A percentile compares a stretch with the other conserved stretches of the same genome.
These are phyloP conservation scores for Ictalurus punctatus DNA, from an alignment of 2,113 vertebrate species.

Conservation along the genomic window DNA sequence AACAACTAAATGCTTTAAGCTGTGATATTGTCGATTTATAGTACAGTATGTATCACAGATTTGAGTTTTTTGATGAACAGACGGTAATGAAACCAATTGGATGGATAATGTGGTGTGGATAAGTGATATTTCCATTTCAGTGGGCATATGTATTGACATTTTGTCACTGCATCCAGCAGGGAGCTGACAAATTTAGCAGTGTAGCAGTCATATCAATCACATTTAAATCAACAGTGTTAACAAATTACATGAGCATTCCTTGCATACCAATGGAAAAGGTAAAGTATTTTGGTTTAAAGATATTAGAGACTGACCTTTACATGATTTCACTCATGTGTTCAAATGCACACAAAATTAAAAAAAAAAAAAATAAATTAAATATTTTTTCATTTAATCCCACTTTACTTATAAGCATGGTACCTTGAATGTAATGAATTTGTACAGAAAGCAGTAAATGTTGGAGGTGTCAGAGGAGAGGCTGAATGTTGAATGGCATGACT, in stretches of 20 bases:
- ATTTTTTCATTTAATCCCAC: background rate
- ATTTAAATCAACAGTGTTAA: slow-evolving; percentile 25
- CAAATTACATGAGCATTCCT: background rate
- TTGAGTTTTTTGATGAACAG: background rate
- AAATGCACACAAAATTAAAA: background rate
- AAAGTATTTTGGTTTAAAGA: background rate
- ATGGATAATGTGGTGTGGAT: slow-evolving; percentile 25
- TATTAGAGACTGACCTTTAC: background rate
- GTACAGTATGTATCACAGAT: background rate
- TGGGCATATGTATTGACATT: slow-evolving; percentile 31
- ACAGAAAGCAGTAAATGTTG: background rate
- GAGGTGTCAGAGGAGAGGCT: background rate
- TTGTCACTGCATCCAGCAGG: slow-evolving; percentile 19
- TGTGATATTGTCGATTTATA: background rate
- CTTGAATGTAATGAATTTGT: background rate
- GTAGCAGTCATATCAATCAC: slow-evolving; percentile 11
- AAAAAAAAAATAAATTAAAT: too few species aligned
- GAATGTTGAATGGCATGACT: slow-evolving; percentile 22
- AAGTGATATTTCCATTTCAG: slow-evolving; percentile 24
- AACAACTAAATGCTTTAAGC: background rate
- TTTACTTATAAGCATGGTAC: background rate
- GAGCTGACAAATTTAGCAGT: background rate
- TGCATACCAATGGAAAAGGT: slow-evolving; percentile 4
- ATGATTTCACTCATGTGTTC: background rate
- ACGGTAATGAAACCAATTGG: slow-evolving; percentile 11